phyloP scores from a whole-genome alignment of 2,797 vertebrate genomes.

The Australoheros facetus region DNA sequence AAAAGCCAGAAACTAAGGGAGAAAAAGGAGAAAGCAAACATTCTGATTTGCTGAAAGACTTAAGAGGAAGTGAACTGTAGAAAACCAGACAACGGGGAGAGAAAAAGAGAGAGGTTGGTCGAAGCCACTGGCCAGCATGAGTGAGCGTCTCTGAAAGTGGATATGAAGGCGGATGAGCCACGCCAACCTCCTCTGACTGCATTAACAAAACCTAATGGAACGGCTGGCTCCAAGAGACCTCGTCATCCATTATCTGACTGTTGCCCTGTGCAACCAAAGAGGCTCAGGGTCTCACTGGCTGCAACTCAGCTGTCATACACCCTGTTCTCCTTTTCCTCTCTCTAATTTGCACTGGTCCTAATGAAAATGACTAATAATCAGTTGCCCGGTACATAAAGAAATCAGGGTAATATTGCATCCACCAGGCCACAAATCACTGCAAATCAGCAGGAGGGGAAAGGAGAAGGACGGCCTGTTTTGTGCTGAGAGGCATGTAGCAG shows the following conservation, averaged over 20 bases:
- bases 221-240: slow-evolving; percentile 80
- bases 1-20: neutral
- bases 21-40: slow-evolving; percentile 3
- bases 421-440: slow-evolving; percentile 48
- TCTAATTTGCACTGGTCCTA: slow-evolving; percentile 64
- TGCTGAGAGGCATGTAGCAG: slow-evolving; percentile 30
- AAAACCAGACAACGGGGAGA: slow-evolving; percentile 14
- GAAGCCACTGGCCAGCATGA: slow-evolving; percentile 56
- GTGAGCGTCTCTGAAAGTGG: slow-evolving; percentile 76
- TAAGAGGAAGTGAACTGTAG: slow-evolving; percentile 6
- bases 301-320: slow-evolving; percentile 64
- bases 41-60: neutral
- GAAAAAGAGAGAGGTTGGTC: slow-evolving; percentile 19
- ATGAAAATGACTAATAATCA: slow-evolving; percentile 69
- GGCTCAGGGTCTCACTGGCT: slow-evolving; percentile 61
- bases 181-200: slow-evolving; percentile 77
- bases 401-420: slow-evolving; percentile 44
- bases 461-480: slow-evolving; percentile 15
- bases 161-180: slow-evolving; percentile 78
- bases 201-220: slow-evolving; percentile 85
- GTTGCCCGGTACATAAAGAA: slow-evolving; percentile 54
- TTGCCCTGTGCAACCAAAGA: slow-evolving; percentile 73
- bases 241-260: slow-evolving; percentile 83
- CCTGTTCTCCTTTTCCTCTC: slow-evolving; percentile 47
- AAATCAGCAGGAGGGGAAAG: slow-evolving; percentile 40